Conservation (phyloP, 2,113 vertebrate species). For the Zosterops borbonicus region DNA sequence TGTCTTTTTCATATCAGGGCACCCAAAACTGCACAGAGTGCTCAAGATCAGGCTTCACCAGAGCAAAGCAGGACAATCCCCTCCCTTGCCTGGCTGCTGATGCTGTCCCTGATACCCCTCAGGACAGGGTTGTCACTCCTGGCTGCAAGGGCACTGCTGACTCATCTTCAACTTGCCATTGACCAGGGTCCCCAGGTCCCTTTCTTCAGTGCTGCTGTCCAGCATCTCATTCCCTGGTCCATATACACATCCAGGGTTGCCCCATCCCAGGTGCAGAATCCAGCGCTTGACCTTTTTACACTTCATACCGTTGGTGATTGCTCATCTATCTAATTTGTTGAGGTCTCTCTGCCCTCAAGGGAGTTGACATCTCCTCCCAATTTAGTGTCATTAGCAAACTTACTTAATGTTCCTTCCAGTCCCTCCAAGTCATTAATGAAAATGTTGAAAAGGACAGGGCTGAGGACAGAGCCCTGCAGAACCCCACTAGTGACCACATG, state of each 20-base stretch:
- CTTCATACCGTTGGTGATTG: not conserved
- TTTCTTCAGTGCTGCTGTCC: accelerated
- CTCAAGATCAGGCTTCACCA: not conserved
- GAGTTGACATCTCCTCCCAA: not conserved
- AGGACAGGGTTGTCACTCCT: not conserved
- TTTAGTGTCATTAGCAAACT: not conserved
- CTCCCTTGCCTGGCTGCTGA: accelerated
- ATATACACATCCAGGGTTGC: not conserved
- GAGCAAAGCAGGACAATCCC: not conserved
- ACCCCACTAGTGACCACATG: not conserved
- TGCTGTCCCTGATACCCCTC: not conserved
- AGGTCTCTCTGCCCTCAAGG: not conserved
- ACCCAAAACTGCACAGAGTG: not conserved
- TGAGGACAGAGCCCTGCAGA: not conserved
- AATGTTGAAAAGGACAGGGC: not conserved
- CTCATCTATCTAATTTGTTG: not conserved
- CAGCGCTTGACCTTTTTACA: not conserved
- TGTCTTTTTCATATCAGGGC: not conserved
- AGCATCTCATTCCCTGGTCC: not conserved
- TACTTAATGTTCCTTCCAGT: not conserved
- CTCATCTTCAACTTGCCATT: accelerated
- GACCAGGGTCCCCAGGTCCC: accelerated
- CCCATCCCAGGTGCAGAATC: not conserved
- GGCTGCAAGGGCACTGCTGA: not conserved
- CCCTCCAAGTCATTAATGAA: not conserved